Evolutionary conservation across 2,888 invertebrate species (phyloP).

Genomic region (Zaprionus lineosus): DNA sequence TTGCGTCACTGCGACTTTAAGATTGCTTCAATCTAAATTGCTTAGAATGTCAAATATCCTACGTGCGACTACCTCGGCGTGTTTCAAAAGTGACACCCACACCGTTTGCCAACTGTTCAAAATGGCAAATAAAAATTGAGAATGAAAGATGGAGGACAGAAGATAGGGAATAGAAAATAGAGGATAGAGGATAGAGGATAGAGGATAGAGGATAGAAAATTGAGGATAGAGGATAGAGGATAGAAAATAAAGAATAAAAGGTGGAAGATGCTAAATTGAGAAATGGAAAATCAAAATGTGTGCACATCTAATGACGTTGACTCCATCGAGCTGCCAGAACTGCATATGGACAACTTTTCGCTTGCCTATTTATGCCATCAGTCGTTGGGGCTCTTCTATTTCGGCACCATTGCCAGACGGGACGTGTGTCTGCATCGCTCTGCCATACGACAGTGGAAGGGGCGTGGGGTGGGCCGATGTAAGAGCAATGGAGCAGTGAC

Average conservation of each 20-base stretch:
- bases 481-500: not conserved
- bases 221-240: too few species aligned
- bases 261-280: too few species aligned
- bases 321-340: constrained; percentile 8
- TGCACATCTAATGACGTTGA: constrained; percentile 41
- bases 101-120: constrained; percentile 35
- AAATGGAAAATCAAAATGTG: constrained; percentile 28
- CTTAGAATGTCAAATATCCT: too few species aligned
- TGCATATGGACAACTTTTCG: constrained; percentile 30
- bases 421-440: constrained; percentile 13
- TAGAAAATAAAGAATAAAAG: too few species aligned
- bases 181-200: constrained; percentile 14
- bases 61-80: too few species aligned
- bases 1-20: too few species aligned
- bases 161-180: too few species aligned
- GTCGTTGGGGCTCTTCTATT: constrained; percentile 29
- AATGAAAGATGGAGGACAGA: too few species aligned
- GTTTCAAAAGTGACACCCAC: constrained; percentile 24
- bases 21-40: constrained; percentile 18
- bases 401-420: constrained; percentile 22
- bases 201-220: too few species aligned
- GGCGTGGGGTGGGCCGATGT: too few species aligned
- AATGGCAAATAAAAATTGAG: constrained; percentile 41
- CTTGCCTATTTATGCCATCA: constrained; percentile 47
- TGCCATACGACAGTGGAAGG: too few species aligned